Evolutionary conservation across 2,888 invertebrate species (phyloP), one percentile per base, ranked within the genome.

Genomic region (Drosophila setosimentum): DNA sequence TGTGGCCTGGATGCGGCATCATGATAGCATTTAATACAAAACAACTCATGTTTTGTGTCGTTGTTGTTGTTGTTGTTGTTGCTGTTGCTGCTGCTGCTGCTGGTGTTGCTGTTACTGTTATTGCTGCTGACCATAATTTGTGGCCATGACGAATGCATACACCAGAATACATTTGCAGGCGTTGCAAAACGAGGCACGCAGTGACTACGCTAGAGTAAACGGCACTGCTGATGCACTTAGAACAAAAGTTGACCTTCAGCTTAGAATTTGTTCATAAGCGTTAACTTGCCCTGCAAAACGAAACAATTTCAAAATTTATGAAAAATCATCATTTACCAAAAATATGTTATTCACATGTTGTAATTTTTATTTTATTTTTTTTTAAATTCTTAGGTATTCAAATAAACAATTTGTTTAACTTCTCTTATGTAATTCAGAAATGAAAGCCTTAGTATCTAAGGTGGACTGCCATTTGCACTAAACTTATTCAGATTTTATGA

Each of bases 1-100:
- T 69, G 69, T 58, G 58, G 73, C 73, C 69, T 66, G 76, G 73
- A 82, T 78, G 82, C 76, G 78, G 78, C 82, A 82, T 60, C 76
- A 65, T 67, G 82, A 84, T 82, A 80, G 80, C 84, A 74, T 83
- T 88, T 81, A 78, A 83, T 86, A 75, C 86, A 78, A 77, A 82
- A 77, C 86, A 88, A 83, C 24, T 45, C 24, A 45, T 45, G 45
- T 24, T 24, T 45, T 45, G 16, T 24, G 16, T 45, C 24, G 16
- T 24, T 45, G 45, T 24, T 45, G 24, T 8, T 59, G 62, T 16
- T 59, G 54, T 27, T 58, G 50, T 2, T 58, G 50, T 1, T 50
- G 8, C 6, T 49, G 29, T 6, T 24, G 45, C 1, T 45, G 45
- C 1, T 54, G 35, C 1, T 58, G 57, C 0, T 66, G 55, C 2